Base-by-base conservation (phyloP, 2,113 vertebrate species). In the Zeus faber region DNA sequence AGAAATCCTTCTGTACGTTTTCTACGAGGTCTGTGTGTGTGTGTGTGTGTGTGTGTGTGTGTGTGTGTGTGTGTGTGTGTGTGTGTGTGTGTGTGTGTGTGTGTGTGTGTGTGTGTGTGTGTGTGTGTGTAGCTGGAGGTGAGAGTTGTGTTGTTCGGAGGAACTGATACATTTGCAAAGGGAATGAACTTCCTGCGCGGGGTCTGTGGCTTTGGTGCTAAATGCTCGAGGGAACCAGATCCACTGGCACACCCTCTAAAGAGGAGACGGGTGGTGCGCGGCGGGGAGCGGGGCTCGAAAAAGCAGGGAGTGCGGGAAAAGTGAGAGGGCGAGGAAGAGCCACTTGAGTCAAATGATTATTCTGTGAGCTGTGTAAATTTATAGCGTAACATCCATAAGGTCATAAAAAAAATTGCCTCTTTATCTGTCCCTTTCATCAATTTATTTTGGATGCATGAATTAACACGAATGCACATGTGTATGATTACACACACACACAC, bases 161-260 rank as follows among this genome's bases (percentile, higher is more conserved):
- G 88, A 90, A 88, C 77, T 84, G 71, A 87, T 80, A 88, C 67
- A 88, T 74, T n/a, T 82, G 58, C 75, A 87, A 80, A 87, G 83
- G 85, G 91, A 94, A 91, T 91, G 91, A 58, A 88, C 87, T 91
- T 90, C 89, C 90, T 87, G 82, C 89, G 80, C 29, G 74, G 77
- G 78, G 89, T 89, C 88, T 83, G 80, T 73, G 77, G 81, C 76
- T 13, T 87, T 87, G 82, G 89, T 91, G 91, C 85, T 86, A 90
- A 89, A 83, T 60, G 72, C 83, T 84, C 87, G 77, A 87, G 81
- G 91, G 93, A 93, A 92, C 81, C 69, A 85, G 84, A 88, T 90
- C 85, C 85, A 86, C 79, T 76, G 68, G 65, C 72, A 79, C 78
- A 85, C 84, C 72, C 78, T 84, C 80, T 74, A 52, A 78, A 81